Base-by-base conservation (phyloP, 2,888 invertebrate genomes). In the Resseliella maxima region DNA sequence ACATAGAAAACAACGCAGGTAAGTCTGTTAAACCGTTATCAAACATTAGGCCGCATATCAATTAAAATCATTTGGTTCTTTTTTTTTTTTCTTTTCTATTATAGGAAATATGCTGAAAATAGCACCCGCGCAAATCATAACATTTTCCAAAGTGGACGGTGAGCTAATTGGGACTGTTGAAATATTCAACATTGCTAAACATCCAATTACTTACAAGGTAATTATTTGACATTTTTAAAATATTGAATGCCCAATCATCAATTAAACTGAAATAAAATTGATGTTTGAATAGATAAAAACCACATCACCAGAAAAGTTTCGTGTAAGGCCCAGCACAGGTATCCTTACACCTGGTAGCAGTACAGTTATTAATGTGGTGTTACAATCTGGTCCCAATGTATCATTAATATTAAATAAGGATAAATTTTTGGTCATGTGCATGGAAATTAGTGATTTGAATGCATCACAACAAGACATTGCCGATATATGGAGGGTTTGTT, bases 221-320 rank as follows among this genome's bases (percentile, higher is more conserved):
- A 72, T 15, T 35, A 10, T 1, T 6, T 6, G 15, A 35, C 5
- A 2, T 50, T 50, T 50, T 18, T 38, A n/a, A 3, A 36, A 18
- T 36, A 81, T 81, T 59, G n/a, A n/a, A n/a, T n/a, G n/a, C n/a
- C n/a, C n/a, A n/a, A n/a, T n/a, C n/a, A n/a, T n/a, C n/a, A n/a
- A n/a, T n/a, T 50, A 15, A 1, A 50, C 18, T 50, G 46, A 50
- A 15, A 18, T 18, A 50, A 10, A 15, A 15, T 85, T 31, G 50
- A 85, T 45, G 0, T 18, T 0, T 35, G 6, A 59, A 36, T 24
- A 86, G 95, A 95, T 99, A 87, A 96, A 99, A 91, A 99, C 98
- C 21, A 99, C 98, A 3, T 96, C 98, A 0, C 99, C 98, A 0
- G 97, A 98, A 89, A 98, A 98, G 90, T 99, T 97, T 91, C 93